Conservation (phyloP, 2,888 invertebrate species). For the Megalurothrips usitatus region DNA sequence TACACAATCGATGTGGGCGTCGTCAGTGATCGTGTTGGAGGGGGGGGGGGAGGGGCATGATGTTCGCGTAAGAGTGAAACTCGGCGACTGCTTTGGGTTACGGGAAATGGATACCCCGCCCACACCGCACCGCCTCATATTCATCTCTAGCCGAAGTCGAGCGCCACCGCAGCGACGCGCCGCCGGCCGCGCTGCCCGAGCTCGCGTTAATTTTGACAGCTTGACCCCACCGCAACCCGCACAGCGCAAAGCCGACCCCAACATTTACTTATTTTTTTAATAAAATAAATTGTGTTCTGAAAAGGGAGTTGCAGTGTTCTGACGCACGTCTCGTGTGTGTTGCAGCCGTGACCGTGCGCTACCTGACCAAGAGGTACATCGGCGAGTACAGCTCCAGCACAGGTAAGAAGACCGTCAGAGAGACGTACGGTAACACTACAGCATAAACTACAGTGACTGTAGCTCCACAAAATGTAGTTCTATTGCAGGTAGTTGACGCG, state of each 20-base stretch:
- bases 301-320: too few species aligned
- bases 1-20: too few species aligned
- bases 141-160: neutral
- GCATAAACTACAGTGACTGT: too few species aligned
- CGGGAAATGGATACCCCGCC: neutral
- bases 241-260: too few species aligned
- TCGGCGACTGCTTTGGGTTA: neutral
- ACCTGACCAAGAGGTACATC: constrained; percentile 11
- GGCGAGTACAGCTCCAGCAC: constrained; percentile 19
- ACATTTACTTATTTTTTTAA: too few species aligned
- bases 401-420: neutral
- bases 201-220: too few species aligned
- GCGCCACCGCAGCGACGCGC: neutral
- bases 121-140: neutral
- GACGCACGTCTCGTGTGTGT: neutral
- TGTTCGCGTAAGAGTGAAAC: neutral
- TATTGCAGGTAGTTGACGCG: too few species aligned
- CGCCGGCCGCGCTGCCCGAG: too few species aligned
- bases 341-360: constrained; percentile 6
- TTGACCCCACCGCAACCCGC: too few species aligned
- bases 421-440: too few species aligned
- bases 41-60: neutral
- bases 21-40: neutral
- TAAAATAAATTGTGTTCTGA: too few species aligned
- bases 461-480: too few species aligned